These are phyloP conservation scores for Odontothrips loti DNA, from an alignment of 2,888 invertebrate species.

Conservation along the genomic window DNA sequence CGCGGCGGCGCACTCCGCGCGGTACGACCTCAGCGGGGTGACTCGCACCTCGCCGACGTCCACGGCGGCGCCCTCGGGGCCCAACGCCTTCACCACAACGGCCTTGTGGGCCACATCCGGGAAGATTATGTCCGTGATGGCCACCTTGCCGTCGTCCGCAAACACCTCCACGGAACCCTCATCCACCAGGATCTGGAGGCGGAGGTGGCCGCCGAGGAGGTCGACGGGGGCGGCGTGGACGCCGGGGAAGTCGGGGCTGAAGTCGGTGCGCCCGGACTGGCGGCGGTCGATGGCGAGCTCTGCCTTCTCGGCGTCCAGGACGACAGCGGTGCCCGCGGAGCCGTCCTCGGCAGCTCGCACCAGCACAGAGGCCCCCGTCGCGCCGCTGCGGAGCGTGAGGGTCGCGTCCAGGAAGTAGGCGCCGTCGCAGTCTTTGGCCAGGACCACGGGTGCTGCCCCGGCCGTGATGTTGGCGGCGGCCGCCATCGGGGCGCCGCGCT, in stretches of 20 bases:
- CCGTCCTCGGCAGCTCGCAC: not conserved
- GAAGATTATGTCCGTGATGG: conserved; percentile 11
- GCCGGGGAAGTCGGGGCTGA: conserved; percentile 6
- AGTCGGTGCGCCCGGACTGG: not conserved
- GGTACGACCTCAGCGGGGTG: not conserved
- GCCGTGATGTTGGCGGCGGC: conserved; percentile 3
- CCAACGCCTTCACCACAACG: not conserved
- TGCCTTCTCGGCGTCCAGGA: not conserved
- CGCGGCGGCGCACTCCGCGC: not conserved
- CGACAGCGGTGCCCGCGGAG: not conserved
- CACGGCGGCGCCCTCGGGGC: not conserved
- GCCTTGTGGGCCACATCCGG: not conserved
- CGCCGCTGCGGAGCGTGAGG: not conserved
- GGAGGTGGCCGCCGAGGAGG: not conserved
- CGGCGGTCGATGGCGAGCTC: not conserved
- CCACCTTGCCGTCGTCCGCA: not conserved
- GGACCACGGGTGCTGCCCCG: not conserved
- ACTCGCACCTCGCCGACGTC: not conserved
- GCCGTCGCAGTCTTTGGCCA: not conserved
- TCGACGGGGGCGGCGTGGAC: not conserved
- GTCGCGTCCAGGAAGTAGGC: not conserved
- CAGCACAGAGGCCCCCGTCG: not conserved
- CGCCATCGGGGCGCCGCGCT: not conserved
- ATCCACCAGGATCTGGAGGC: not conserved
- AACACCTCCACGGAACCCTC: conserved; percentile 10